These are phyloP conservation scores for Formica selysi DNA, from an alignment of 1,140 invertebrate species.

Conservation along the genomic window DNA sequence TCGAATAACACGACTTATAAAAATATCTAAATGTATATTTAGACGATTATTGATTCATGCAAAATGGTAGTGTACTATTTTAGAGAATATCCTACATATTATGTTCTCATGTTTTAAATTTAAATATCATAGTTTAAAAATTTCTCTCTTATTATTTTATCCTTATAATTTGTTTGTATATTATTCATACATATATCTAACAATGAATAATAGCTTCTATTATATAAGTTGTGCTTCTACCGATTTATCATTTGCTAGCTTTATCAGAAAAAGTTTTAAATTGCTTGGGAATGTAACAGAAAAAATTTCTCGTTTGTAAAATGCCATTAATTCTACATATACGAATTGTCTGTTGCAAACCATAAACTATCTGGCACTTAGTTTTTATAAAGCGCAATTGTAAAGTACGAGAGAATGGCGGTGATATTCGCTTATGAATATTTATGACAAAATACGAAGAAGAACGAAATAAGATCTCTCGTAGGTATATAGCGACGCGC, in stretches of 20 bases:
- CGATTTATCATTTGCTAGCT: background rate
- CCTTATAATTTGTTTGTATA: background rate
- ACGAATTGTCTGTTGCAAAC: conserved; percentile 17
- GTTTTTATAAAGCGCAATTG: conserved; percentile 40
- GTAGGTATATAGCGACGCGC: conserved; percentile 36
- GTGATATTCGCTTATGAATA: conserved; percentile 58
- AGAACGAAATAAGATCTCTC: conserved; percentile 60
- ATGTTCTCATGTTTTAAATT: background rate
- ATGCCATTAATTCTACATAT: conserved; percentile 18
- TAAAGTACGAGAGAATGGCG: conserved; percentile 33
- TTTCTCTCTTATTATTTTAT: background rate
- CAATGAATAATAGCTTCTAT: background rate
- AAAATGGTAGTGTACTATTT: background rate
- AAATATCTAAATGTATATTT: conserved; percentile 11
- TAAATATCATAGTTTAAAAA: background rate
- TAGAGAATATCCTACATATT: background rate
- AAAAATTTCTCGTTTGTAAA: background rate
- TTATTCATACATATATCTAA: background rate
- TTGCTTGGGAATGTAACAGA: background rate
- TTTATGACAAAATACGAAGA: conserved; percentile 58
- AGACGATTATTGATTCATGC: conserved; percentile 7
- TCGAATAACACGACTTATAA: background rate
- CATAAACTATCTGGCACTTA: conserved; percentile 25
- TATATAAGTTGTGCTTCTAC: background rate
- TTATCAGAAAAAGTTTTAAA: background rate